These are phyloP conservation scores for Yponomeuta malinellus DNA, from an alignment of 2,888 invertebrate species.

Conservation along the genomic window DNA sequence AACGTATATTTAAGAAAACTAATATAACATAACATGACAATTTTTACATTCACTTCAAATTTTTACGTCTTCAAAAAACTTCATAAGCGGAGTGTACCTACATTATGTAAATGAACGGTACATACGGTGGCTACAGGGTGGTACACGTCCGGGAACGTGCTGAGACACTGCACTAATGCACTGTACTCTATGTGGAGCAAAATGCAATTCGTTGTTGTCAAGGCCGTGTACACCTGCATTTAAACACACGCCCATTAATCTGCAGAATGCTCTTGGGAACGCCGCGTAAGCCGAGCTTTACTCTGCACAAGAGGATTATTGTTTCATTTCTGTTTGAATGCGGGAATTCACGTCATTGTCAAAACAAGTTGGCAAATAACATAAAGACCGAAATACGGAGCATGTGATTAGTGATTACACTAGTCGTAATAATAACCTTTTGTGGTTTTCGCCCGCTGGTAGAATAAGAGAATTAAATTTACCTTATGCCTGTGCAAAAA, in stretches of 20 bases:
- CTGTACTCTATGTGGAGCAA: conserved; percentile 66
- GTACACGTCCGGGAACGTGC: conserved; percentile 65
- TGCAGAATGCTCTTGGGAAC: not conserved
- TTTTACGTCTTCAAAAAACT: not conserved
- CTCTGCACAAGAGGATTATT: not conserved
- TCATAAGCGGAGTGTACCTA: not conserved
- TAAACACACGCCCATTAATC: conserved; percentile 2
- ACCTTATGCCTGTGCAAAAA: too few relatives aligned
- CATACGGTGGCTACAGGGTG: not conserved
- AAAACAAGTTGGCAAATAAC: too few relatives aligned
- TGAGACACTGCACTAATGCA: conserved; percentile 62
- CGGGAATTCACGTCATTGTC: too few relatives aligned
- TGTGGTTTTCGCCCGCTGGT: too few relatives aligned
- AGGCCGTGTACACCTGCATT: conserved; percentile 50
- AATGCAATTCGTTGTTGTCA: conserved; percentile 71
- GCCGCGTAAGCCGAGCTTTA: not conserved
- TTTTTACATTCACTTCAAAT: too few relatives aligned
- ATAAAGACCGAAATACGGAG: too few relatives aligned
- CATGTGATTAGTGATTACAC: too few relatives aligned
- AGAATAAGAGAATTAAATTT: too few relatives aligned
- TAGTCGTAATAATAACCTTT: too few relatives aligned
- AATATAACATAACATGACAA: too few relatives aligned
- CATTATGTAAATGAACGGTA: conserved; percentile 5
- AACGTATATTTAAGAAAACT: too few relatives aligned
- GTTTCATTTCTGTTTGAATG: not conserved